phyloP scores from a whole-genome alignment of 2,888 invertebrate genomes.

The Sisyra nigra region DNA sequence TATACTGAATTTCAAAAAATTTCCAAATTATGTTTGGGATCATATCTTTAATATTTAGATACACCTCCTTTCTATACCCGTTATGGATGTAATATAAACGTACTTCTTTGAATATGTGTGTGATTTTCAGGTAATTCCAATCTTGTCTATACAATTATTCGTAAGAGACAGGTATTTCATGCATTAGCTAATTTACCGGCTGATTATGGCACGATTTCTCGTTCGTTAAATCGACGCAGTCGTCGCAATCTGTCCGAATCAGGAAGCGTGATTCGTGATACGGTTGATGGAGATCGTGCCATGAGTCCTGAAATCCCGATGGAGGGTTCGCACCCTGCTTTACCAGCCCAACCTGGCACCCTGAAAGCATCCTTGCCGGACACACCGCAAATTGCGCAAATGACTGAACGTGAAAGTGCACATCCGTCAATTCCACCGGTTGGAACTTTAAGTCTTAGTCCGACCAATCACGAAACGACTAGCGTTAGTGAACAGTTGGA shows the following conservation, averaged over 20 bases:
- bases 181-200: conserved; percentile 92
- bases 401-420: conserved; percentile 91
- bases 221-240: conserved; percentile 45
- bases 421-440: conserved; percentile 41
- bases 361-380: conserved; percentile 80
- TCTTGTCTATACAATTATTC: conserved; percentile 95
- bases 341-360: conserved; percentile 82
- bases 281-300: background rate
- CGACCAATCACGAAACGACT: conserved; percentile 14
- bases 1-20: too few species aligned
- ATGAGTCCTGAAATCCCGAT: conserved; percentile 41
- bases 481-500: background rate
- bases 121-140: conserved; percentile 73
- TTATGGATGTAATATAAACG: too few species aligned
- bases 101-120: too few species aligned
- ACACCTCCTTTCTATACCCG: too few species aligned
- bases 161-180: conserved; percentile 97
- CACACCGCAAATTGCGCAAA: conserved; percentile 75
- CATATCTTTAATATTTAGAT: too few species aligned
- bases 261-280: background rate
- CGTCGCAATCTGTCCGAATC: conserved; percentile 24
- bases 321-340: conserved; percentile 71
- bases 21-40: too few species aligned
- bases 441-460: conserved; percentile 18
- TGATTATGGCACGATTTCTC: conserved; percentile 78